These are phyloP conservation scores for Albula glossodonta DNA, from an alignment of 2,113 vertebrate genomes.

Conservation along the genomic window DNA sequence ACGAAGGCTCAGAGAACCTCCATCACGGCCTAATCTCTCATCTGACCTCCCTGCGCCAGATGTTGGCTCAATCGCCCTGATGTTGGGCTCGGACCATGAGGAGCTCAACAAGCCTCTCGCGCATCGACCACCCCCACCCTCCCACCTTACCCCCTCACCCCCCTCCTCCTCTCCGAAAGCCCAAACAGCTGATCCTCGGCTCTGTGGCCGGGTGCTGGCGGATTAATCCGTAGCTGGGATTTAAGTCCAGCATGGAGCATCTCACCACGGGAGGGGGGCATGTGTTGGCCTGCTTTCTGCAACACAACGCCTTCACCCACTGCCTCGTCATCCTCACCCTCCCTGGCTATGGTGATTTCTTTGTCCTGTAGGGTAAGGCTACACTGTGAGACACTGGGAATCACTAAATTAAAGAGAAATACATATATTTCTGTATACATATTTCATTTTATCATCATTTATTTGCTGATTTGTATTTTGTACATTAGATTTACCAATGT, in stretches of 20 bases:
- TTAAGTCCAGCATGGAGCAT: background rate
- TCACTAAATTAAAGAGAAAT: too few species aligned
- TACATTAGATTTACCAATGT: too few species aligned
- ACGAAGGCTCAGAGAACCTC: background rate
- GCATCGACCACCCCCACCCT: background rate
- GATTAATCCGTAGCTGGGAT: background rate
- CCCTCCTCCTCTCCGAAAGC: background rate
- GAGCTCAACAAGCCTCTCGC: conserved; percentile 22
- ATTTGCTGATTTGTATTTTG: too few species aligned
- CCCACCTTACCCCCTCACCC: too few species aligned
- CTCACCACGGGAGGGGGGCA: background rate
- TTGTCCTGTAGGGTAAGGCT: too few species aligned
- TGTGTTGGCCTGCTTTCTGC: background rate
- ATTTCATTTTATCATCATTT: too few species aligned
- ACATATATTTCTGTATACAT: too few species aligned
- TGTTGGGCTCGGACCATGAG: background rate
- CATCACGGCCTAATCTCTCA: conserved; percentile 41
- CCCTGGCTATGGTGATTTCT: too few species aligned
- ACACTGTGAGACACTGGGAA: too few species aligned
- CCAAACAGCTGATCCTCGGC: background rate
- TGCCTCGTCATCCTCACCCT: too few species aligned
- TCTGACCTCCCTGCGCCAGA: conserved; percentile 50
- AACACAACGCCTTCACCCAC: background rate
- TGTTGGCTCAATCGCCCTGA: conserved; percentile 42
- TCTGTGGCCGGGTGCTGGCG: background rate